A percentile compares a stretch with the other conserved stretches of the same genome.
These are phyloP conservation scores for Bufo gargarizans DNA, from an alignment of 2,113 vertebrate genomes.

Conservation along the genomic window DNA sequence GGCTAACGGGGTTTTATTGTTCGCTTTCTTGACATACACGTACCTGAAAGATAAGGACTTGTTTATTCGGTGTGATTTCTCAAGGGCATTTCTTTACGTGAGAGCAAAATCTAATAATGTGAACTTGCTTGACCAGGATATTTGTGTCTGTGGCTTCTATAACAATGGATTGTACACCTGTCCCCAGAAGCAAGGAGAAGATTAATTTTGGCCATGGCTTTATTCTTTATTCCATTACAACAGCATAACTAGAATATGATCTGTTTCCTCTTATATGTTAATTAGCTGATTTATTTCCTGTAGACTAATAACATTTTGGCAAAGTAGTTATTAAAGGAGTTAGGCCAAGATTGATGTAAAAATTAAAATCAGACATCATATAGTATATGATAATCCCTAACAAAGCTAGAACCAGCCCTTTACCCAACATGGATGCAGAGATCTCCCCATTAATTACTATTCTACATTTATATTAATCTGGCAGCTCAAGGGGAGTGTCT, in stretches of 20 bases:
- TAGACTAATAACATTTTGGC: too few species aligned
- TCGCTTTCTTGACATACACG: background rate
- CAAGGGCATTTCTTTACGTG: constrained; percentile 14
- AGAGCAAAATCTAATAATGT: background rate
- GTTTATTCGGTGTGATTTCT: background rate
- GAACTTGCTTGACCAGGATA: background rate
- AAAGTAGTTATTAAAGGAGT: too few species aligned
- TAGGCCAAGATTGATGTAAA: too few species aligned
- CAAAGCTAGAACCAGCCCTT: too few species aligned
- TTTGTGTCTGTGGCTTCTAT: background rate
- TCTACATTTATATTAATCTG: too few species aligned
- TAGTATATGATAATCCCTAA: too few species aligned
- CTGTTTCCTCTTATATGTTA: background rate
- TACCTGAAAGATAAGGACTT: constrained; percentile 12
- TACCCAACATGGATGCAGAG: too few species aligned
- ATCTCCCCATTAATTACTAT: too few species aligned
- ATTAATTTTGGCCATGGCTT: background rate
- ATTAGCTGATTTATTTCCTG: too few species aligned
- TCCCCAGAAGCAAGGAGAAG: background rate
- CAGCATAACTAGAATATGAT: background rate
- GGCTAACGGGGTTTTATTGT: constrained; percentile 6
- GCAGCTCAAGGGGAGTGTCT: too few species aligned
- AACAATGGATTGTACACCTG: background rate
- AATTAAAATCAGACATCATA: too few species aligned
- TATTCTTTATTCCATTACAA: background rate